phyloP scores from a whole-genome alignment of 2,888 invertebrate species.

The Lasius platythorax region DNA sequence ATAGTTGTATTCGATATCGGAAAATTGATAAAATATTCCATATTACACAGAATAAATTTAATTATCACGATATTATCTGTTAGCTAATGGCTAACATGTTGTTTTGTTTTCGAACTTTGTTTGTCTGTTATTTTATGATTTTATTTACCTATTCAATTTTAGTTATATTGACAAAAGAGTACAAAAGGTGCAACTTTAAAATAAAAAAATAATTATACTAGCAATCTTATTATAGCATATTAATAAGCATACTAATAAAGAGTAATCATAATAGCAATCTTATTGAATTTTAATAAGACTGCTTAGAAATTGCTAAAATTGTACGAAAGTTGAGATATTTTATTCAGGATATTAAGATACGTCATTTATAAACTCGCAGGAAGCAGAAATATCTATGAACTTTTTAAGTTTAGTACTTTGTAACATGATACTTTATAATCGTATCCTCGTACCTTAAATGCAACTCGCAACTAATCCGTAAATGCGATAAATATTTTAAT shows the following conservation, averaged over 20 bases:
- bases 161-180: not conserved
- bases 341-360: not conserved
- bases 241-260: not conserved
- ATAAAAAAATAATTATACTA: not conserved
- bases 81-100: not conserved
- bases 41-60: conserved; percentile 28
- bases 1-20: conserved; percentile 1
- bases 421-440: not conserved
- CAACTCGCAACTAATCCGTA: not conserved
- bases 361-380: not conserved
- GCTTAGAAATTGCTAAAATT: not conserved
- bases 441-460: not conserved
- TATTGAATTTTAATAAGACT: not conserved
- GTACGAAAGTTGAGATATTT: not conserved
- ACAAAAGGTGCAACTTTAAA: not conserved
- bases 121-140: not conserved
- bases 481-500: conserved; percentile 38
- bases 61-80: conserved; percentile 30
- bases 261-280: not conserved
- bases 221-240: not conserved
- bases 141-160: not conserved
- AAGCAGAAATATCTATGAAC: not conserved
- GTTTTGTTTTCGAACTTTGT: not conserved
- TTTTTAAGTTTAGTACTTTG: not conserved
- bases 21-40: conserved; percentile 29